A percentile compares a stretch with the other conserved stretches of the same genome.
Conservation (phyloP, 1,140 invertebrate species). For the Drosophila ogumai region DNA sequence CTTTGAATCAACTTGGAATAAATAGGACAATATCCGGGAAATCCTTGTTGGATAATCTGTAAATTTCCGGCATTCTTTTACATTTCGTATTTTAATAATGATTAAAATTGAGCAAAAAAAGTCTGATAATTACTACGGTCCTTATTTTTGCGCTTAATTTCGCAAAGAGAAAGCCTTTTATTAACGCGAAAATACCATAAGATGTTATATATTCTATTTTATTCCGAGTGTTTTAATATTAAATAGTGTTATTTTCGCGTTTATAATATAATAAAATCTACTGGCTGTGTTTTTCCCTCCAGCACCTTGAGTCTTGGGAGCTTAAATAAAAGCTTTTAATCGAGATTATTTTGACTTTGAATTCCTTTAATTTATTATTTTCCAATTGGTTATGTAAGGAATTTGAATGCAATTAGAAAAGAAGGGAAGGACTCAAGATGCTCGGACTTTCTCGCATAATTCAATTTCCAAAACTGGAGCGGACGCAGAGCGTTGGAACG, state of each 20-base stretch:
- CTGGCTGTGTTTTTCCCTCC: background rate
- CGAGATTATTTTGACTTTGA: background rate
- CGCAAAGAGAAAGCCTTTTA: background rate
- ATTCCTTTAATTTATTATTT: background rate
- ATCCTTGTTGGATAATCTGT: too few relatives aligned
- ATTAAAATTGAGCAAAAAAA: too few relatives aligned
- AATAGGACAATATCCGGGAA: too few relatives aligned
- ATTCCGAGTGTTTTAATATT: background rate
- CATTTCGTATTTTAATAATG: too few relatives aligned
- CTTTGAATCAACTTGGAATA: too few relatives aligned
- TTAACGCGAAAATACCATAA: background rate
- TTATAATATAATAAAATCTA: background rate
- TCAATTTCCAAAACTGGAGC: constrained; percentile 25
- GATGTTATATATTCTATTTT: background rate
- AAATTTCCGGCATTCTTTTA: too few relatives aligned
- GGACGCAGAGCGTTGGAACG: constrained; percentile 38
- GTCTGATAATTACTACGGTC: too few relatives aligned
- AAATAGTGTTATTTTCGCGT: constrained; percentile 1
- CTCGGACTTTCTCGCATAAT: constrained; percentile 6
- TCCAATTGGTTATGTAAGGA: too few relatives aligned
- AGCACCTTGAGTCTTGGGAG: background rate
- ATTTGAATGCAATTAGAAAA: background rate
- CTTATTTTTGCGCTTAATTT: background rate
- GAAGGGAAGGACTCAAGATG: background rate
- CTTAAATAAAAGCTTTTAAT: background rate